Evolutionary conservation across 2,888 invertebrate genomes (phyloP), one percentile per base, ranked within the genome.

Genomic region (Cephus pulcher): DNA sequence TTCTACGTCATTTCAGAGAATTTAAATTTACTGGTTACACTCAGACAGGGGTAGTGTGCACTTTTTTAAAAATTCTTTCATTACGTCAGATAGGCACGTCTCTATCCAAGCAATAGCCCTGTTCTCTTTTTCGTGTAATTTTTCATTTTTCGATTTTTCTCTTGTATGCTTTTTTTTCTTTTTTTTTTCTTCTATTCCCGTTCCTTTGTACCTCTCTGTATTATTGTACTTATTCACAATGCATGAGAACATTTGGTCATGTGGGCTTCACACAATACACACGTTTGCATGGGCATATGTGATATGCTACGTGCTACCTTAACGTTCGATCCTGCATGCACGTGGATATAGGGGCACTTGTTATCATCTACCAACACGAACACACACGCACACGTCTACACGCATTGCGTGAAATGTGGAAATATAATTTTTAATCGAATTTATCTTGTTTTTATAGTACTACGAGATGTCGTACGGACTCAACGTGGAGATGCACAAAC

Each of bases 381-480:
- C n/a, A 40, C 15, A 15, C 40, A 40, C 4, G 4, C 40, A 1
- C 23, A 9, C 23, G 40, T 15, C 9, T 40, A 9, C 40, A 23
- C 40, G 23, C 40, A 9, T 40, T 6, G 40, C 40, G 40, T 40
- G 40, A 40, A 40, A 40, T 15, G 15, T 40, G 1, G 15, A 6
- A 40, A 40, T 40, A 23, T 40, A 40, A 40, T 40, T 40, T 70
- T 33, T 11, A 73, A 79, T 74, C 4, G 4, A 33, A n/a, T 80
- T 80, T 79, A 75, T 83, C 82, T 84, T 85, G 80, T 86, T 81
- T 93, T 96, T 96, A 90, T 96, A 98, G 97, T 98, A 98, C 93
- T 98, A 98, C 94, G 98, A 98, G 95, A 98, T 98, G 98, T 98
- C 98, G 79, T 98, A 98, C 93, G 98, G 98, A 89, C 95, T 98